phyloP scores from a whole-genome alignment of 2,113 vertebrate species.

The Pteropus alecto region DNA sequence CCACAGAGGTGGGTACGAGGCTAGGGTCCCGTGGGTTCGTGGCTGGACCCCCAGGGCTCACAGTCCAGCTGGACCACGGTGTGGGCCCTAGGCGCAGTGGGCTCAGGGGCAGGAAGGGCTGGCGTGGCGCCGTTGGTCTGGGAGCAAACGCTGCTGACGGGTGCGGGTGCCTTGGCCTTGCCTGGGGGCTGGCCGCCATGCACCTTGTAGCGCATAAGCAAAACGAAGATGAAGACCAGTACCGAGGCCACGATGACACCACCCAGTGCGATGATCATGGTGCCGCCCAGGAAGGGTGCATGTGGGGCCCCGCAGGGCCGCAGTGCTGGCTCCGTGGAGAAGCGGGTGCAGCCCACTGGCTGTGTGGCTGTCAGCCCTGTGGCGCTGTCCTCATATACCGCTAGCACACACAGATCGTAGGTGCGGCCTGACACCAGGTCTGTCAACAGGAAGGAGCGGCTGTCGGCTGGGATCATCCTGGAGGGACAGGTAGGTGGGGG shows the following conservation, averaged over 20 bases:
- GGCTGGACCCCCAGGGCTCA: slow-evolving; percentile 74
- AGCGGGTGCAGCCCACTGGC: slow-evolving; percentile 88
- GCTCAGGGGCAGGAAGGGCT: slow-evolving; percentile 80
- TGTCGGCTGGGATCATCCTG: slow-evolving; percentile 95
- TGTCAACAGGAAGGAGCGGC: slow-evolving; percentile 92
- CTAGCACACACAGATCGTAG: slow-evolving; percentile 94
- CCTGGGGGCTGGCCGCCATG: slow-evolving; percentile 89
- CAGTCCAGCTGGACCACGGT: slow-evolving; percentile 79
- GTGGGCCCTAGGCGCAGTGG: slow-evolving; percentile 71
- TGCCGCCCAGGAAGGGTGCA: slow-evolving; percentile 94
- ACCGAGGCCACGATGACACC: slow-evolving; percentile 96
- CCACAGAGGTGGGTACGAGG: background rate
- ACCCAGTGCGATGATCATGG: slow-evolving; percentile 97
- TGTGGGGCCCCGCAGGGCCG: slow-evolving; percentile 90
- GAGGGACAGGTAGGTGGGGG: background rate
- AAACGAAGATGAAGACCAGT: slow-evolving; percentile 95
- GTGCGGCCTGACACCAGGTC: slow-evolving; percentile 92
- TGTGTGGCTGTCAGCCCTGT: slow-evolving; percentile 90
- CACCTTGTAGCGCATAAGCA: slow-evolving; percentile 95
- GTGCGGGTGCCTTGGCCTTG: slow-evolving; percentile 80
- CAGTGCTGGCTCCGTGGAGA: slow-evolving; percentile 88
- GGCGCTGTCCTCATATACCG: slow-evolving; percentile 88
- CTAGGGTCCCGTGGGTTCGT: slow-evolving; percentile 72
- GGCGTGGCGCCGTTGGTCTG: slow-evolving; percentile 86
- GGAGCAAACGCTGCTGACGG: slow-evolving; percentile 81